Evolutionary conservation across 2,888 invertebrate species (phyloP), one percentile per base, ranked within the genome.

Genomic region (Macrostomum cliftonense): DNA sequence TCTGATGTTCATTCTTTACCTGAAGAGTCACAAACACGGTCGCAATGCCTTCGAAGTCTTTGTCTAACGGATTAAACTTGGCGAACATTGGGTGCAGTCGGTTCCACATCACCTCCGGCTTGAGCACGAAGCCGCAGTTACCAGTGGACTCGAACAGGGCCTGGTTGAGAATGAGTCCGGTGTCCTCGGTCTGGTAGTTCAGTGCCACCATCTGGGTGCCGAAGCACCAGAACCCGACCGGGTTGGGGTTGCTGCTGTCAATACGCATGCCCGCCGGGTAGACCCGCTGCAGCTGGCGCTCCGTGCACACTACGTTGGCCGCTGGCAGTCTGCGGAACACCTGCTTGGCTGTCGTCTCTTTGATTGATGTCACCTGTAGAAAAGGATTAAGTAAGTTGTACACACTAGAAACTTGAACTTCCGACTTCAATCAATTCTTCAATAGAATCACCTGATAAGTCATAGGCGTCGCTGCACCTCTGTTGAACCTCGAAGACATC

Each of bases 161-260:
- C 0, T 82, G 79, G 67, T 91, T 89, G 2, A 91, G 73, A 12
- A 87, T 83, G 74, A 88, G 79, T 1, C 84, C 81, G 0, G 80
- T 78, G 63, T 89, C 73, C 63, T 87, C 86, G 0, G 89, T 89
- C 71, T 89, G 88, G 63, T 87, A 89, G 66, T 83, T 83, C 1
- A 88, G 72, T 0, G 88, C 88, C 0, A 85, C 83, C 75, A 88
- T 79, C 65, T 88, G 88, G 2, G 87, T 80, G 0, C 91, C 91
- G 61, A 85, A 87, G 0, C 83, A 81, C 91, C 91, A 93, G 71
- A 88, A 88, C 47, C 81, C 80, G 1, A 91, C 81, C 0, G 91
- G 91, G 63, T 89, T 89, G 71, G 89, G 87, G 72, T 93, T 93
- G 1, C 88, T 88, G 0, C 88, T 89, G 69, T 91, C 91, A 60